These are phyloP conservation scores for Parnassius glacialis DNA, from an alignment of 2,888 invertebrate species.

Conservation along the genomic window DNA sequence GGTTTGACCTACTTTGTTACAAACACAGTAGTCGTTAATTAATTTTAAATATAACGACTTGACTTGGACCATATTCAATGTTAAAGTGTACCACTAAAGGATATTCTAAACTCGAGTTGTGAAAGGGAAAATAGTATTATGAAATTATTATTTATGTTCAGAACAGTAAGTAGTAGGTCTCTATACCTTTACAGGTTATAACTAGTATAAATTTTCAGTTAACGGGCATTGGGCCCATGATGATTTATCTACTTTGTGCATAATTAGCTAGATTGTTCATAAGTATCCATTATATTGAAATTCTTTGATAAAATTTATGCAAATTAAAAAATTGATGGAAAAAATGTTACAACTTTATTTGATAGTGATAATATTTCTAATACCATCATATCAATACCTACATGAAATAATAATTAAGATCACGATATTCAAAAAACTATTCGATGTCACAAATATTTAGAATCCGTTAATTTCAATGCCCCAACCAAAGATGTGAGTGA, in stretches of 20 bases:
- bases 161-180: slow-evolving; percentile 55
- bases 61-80: slow-evolving; percentile 33
- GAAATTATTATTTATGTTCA: slow-evolving; percentile 64
- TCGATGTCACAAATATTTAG: no score
- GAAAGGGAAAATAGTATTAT: slow-evolving; percentile 73
- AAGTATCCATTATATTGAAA: no score
- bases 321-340: no score
- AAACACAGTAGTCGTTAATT: slow-evolving; percentile 20
- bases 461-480: no score
- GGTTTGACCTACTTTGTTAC: slow-evolving; percentile 16
- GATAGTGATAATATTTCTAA: no score
- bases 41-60: slow-evolving; percentile 18
- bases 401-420: no score
- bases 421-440: no score
- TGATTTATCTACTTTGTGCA: slow-evolving; percentile 14
- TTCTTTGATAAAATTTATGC: no score
- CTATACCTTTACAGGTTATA: slow-evolving; percentile 56
- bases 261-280: neutral
- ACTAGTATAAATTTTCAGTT: slow-evolving; percentile 56
- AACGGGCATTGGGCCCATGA: slow-evolving; percentile 3
- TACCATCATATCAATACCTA: no score
- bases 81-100: slow-evolving; percentile 36
- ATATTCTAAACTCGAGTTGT: slow-evolving; percentile 48
- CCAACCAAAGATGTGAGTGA: no score
- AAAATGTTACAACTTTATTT: no score